These are phyloP conservation scores for Steatocranus sp. DNA, from an alignment of 2,797 vertebrate genomes.

Conservation along the genomic window DNA sequence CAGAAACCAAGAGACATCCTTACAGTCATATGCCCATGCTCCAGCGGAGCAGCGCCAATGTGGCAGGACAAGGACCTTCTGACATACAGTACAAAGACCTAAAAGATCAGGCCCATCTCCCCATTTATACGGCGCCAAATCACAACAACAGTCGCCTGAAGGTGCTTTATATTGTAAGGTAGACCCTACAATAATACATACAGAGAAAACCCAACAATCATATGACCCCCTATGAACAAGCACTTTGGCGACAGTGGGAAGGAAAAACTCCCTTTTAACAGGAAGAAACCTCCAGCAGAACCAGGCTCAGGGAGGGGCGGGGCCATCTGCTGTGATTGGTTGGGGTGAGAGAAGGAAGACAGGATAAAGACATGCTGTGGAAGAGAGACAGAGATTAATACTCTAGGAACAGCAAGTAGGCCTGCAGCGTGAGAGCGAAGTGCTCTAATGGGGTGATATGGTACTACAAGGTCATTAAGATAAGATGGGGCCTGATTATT, in stretches of 20 bases:
- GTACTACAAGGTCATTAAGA: rapidly evolving
- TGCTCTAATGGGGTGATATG: rapidly evolving
- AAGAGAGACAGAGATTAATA: neutral
- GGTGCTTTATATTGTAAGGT: rapidly evolving
- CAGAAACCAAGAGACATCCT: neutral
- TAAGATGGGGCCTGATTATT: neutral
- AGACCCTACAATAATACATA: rapidly evolving
- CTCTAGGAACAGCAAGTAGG: neutral
- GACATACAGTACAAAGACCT: neutral
- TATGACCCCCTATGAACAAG: neutral
- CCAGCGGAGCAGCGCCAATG: rapidly evolving
- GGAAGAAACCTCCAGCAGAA: rapidly evolving
- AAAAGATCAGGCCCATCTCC: neutral
- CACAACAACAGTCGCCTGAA: neutral
- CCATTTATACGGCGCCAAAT: rapidly evolving
- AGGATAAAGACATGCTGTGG: neutral
- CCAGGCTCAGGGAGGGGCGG: neutral
- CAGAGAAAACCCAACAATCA: neutral
- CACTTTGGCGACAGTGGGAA: neutral
- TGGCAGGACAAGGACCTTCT: neutral
- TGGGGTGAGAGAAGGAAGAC: neutral
- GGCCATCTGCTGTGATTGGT: neutral
- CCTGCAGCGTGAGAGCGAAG: neutral
- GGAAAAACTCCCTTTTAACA: neutral
- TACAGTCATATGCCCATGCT: neutral